phyloP scores from a whole-genome alignment of 2,113 vertebrate species.

The Mixornis gularis region DNA sequence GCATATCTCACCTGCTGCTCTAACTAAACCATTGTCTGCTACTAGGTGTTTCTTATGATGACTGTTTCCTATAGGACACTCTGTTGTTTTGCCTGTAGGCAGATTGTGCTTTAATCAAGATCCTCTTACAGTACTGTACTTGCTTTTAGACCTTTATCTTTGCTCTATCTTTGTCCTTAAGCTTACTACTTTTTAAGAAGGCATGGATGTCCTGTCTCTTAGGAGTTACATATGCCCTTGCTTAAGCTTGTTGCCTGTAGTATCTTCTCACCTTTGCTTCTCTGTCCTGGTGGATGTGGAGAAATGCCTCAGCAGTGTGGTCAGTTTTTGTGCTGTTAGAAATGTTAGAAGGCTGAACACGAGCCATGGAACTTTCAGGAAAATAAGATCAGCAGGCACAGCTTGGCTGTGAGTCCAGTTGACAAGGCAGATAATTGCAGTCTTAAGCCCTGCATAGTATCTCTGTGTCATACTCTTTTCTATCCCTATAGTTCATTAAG shows the following conservation, averaged over 20 bases:
- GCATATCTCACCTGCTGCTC: background rate
- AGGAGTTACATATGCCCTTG: background rate
- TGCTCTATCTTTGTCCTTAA: background rate
- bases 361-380: background rate
- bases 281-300: background rate
- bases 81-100: background rate
- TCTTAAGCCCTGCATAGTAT: background rate
- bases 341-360: background rate
- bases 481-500: background rate
- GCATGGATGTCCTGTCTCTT: background rate
- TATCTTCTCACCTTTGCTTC: background rate
- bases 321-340: background rate
- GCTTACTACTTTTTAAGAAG: background rate
- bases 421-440: background rate
- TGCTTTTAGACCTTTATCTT: background rate
- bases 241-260: background rate
- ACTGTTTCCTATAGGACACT: background rate
- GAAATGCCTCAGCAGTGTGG: background rate
- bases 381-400: background rate
- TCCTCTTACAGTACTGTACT: background rate
- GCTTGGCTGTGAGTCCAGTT: background rate
- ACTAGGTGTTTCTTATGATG: background rate
- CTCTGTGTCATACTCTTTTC: background rate
- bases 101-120: background rate
- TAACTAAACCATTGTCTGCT: background rate